These are phyloP conservation scores for Eumerus sabulonum DNA, from an alignment of 2,888 invertebrate genomes.

Conservation along the genomic window DNA sequence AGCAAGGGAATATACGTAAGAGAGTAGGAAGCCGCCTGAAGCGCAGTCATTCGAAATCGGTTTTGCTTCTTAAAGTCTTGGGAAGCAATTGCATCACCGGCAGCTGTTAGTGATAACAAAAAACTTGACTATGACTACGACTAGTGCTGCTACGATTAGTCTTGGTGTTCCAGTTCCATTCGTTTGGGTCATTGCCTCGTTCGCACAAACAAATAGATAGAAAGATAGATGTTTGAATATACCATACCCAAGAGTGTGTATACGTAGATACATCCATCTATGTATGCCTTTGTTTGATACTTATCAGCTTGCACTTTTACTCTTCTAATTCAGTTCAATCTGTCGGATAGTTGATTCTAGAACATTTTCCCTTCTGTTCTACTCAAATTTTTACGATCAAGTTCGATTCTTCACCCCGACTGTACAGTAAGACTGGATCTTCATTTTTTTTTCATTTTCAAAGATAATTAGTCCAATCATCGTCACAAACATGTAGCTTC, in stretches of 20 bases:
- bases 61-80: background rate
- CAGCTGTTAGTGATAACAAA: slow-evolving; percentile 16
- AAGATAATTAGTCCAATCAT: slow-evolving; percentile 34
- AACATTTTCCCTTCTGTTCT: slow-evolving; percentile 3
- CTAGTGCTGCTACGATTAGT: too few species aligned
- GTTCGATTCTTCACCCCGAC: slow-evolving; percentile 48
- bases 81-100: slow-evolving; percentile 21
- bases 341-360: background rate
- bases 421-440: background rate
- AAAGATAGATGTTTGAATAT: too few species aligned
- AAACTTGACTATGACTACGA: background rate
- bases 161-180: slow-evolving; percentile 34
- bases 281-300: too few species aligned
- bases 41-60: too few species aligned
- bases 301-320: background rate
- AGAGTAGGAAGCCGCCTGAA: too few species aligned
- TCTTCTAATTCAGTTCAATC: slow-evolving; percentile 3
- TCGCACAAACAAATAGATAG: too few species aligned
- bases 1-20: too few species aligned
- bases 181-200: slow-evolving; percentile 50
- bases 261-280: too few species aligned
- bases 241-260: too few species aligned
- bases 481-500: slow-evolving; percentile 26
- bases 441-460: background rate
- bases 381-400: slow-evolving; percentile 37